phyloP scores from a whole-genome alignment of 2,888 invertebrate species.

The Nephrotoma appendiculata region DNA sequence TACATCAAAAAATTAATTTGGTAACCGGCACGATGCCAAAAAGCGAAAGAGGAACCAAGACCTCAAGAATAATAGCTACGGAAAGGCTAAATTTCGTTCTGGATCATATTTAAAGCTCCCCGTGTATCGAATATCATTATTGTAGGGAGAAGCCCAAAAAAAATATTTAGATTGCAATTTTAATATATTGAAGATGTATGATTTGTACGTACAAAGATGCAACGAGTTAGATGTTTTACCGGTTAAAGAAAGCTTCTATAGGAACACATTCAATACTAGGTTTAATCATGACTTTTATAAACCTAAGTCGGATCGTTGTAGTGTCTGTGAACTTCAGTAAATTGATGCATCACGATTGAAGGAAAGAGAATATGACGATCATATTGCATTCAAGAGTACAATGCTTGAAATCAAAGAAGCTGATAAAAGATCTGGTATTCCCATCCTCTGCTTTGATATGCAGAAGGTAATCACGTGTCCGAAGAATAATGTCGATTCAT shows the following conservation, averaged over 20 bases:
- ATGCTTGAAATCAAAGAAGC: slow-evolving; percentile 3
- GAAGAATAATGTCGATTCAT: too few species aligned
- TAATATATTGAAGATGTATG: not conserved
- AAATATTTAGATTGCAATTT: not conserved
- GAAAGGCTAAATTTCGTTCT: too few species aligned
- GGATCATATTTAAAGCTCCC: too few species aligned
- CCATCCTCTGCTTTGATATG: not conserved
- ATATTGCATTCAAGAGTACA: not conserved
- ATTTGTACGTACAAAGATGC: not conserved
- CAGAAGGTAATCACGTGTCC: too few species aligned
- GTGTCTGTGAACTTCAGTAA: not conserved
- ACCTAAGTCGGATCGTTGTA: too few species aligned
- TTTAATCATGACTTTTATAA: too few species aligned
- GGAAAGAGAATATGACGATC: not conserved
- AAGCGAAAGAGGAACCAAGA: too few species aligned
- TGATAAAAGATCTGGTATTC: slow-evolving; percentile 2
- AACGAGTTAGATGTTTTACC: not conserved
- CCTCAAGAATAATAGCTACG: too few species aligned
- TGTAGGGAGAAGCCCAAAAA: not conserved
- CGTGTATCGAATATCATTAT: too few species aligned
- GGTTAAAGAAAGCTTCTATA: too few species aligned
- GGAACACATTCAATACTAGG: too few species aligned
- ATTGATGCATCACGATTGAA: not conserved
- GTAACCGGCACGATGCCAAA: not conserved
- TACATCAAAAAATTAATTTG: too few species aligned